Evolutionary conservation across 1,140 invertebrate genomes (phyloP).

Genomic region (Zaprionus gabonicus): DNA sequence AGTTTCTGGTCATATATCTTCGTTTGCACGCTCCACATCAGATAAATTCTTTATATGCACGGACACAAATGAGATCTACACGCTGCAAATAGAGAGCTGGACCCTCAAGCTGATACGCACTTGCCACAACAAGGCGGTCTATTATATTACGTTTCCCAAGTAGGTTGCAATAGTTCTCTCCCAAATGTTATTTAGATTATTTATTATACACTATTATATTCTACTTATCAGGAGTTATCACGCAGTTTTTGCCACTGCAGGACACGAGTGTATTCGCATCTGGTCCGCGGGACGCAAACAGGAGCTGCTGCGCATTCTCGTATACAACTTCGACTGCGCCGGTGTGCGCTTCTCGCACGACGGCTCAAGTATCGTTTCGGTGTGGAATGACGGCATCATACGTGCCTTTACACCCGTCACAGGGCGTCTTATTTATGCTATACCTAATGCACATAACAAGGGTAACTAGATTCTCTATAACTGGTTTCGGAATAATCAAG

Average conservation of each 20-base stretch:
- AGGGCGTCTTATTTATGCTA: conserved; percentile 91
- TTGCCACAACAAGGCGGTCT: conserved; percentile 92
- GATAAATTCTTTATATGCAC: conserved; percentile 90
- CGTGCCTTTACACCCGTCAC: conserved; percentile 93
- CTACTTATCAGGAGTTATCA: conserved; percentile 87
- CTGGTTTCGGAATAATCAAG: no score
- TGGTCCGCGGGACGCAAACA: conserved; percentile 91
- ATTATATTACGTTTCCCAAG: conserved; percentile 93
- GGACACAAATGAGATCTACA: conserved; percentile 92
- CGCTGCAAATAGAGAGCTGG: conserved; percentile 90
- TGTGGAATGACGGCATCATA: conserved; percentile 95
- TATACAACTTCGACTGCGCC: conserved; percentile 94
- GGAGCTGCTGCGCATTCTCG: conserved; percentile 92
- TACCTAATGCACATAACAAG: conserved; percentile 94
- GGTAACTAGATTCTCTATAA: conserved; percentile 69
- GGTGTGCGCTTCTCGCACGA: conserved; percentile 90
- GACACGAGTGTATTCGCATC: conserved; percentile 92
- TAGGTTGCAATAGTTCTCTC: conserved; percentile 84
- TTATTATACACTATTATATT: background rate
- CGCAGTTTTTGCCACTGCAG: conserved; percentile 93
- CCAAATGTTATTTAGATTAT: conserved; percentile 23
- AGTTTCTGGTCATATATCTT: conserved; percentile 88
- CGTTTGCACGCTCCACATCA: conserved; percentile 86
- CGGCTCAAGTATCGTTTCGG: conserved; percentile 91
- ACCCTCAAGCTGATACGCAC: conserved; percentile 90